Conservation (phyloP, 2,888 invertebrate species). For the Xestia sexstrigata region DNA sequence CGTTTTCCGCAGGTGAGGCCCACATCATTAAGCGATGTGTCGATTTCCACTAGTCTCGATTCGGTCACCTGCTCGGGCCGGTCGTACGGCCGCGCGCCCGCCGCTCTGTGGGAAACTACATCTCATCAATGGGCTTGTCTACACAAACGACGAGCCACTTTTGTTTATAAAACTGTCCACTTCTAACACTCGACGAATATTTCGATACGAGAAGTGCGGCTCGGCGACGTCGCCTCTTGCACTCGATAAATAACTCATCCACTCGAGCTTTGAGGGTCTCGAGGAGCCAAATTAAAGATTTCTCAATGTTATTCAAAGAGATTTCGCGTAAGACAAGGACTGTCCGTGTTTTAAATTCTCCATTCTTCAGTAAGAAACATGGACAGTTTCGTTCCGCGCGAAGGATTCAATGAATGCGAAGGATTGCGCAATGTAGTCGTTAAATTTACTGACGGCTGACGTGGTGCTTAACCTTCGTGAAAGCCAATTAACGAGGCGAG, state of each 20-base stretch:
- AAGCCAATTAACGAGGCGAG: constrained; percentile 78
- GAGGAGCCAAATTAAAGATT: constrained; percentile 67
- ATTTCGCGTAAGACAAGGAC: constrained; percentile 73
- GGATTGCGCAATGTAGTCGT: constrained; percentile 76
- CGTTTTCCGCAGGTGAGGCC: constrained; percentile 78
- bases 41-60: constrained; percentile 78
- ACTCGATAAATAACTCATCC: constrained; percentile 82
- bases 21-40: constrained; percentile 77
- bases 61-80: constrained; percentile 82
- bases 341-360: constrained; percentile 71
- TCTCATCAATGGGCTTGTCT: constrained; percentile 85
- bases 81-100: constrained; percentile 68
- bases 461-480: constrained; percentile 77
- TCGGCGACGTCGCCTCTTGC: constrained; percentile 74
- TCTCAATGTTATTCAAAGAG: constrained; percentile 70
- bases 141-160: constrained; percentile 80
- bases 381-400: constrained; percentile 76
- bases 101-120: constrained; percentile 84
- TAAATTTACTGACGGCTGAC: constrained; percentile 72
- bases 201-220: constrained; percentile 78
- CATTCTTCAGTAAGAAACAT: constrained; percentile 78
- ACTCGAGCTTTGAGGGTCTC: constrained; percentile 67
- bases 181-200: constrained; percentile 81
- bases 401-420: constrained; percentile 74
- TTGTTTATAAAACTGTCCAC: constrained; percentile 90